Evolutionary conservation across 2,888 invertebrate genomes (phyloP).

Genomic region (Eremobia ochroleuca): DNA sequence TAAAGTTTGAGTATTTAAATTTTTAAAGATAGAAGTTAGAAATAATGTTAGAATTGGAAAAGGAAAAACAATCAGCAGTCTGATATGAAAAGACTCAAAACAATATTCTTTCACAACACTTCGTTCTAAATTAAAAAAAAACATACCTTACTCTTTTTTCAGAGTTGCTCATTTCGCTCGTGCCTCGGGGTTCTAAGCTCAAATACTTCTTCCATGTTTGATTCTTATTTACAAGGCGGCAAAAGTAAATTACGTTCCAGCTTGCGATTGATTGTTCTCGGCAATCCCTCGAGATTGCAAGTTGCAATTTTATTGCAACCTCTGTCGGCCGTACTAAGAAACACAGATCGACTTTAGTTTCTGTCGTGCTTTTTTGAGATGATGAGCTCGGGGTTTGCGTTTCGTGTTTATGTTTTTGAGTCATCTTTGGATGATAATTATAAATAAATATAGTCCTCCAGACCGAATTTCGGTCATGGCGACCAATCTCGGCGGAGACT

Average conservation of each 20-base stretch:
- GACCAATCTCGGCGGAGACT: no score
- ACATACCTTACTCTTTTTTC: conserved; percentile 48
- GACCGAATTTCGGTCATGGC: no score
- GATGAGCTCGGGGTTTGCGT: not conserved
- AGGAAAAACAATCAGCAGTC: not conserved
- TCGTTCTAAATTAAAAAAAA: conserved; percentile 55
- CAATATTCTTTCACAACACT: conserved; percentile 7
- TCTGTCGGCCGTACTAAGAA: conserved; percentile 59
- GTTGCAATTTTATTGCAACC: conserved; percentile 80
- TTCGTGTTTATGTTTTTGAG: not conserved
- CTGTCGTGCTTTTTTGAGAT: conserved; percentile 7
- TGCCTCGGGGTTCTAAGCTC: conserved; percentile 57
- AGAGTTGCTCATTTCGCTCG: conserved; percentile 56
- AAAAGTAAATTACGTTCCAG: conserved; percentile 84
- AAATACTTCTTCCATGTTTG: conserved; percentile 74
- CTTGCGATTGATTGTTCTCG: conserved; percentile 83
- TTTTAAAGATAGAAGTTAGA: not conserved
- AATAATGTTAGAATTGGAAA: not conserved
- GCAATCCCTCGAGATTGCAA: conserved; percentile 80
- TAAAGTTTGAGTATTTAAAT: not conserved
- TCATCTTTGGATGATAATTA: not conserved
- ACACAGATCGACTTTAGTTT: conserved; percentile 32
- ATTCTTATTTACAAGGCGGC: conserved; percentile 84
- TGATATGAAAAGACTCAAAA: conserved; percentile 1
- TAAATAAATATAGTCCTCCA: no score